A percentile compares a stretch with the other conserved stretches of the same genome.
phyloP scores from a whole-genome alignment of 2,797 vertebrate genomes.

The Enteromius mattozi region DNA sequence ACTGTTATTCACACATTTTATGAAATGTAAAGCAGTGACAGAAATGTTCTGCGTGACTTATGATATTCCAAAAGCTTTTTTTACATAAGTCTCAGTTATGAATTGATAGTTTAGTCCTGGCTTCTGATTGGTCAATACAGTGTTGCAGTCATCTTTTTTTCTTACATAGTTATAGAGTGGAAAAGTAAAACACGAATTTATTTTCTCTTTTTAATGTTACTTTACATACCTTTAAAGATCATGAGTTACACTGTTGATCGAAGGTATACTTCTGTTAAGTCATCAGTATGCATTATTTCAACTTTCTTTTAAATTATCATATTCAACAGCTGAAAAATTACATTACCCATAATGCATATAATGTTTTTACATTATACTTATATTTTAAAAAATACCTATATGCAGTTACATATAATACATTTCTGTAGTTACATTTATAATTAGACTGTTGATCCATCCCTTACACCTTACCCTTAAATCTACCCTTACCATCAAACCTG shows the following conservation, averaged over 20 bases:
- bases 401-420: background rate
- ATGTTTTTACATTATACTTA: too few relatives aligned
- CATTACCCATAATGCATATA: background rate
- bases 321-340: background rate
- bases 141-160: background rate
- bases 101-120: background rate
- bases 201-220: background rate
- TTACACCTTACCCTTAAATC: too few relatives aligned
- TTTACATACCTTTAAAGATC: background rate
- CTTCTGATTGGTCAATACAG: constrained; percentile 1
- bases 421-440: too few relatives aligned
- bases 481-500: too few relatives aligned
- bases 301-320: background rate
- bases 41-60: background rate
- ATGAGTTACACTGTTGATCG: background rate
- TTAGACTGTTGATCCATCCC: too few relatives aligned
- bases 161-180: background rate
- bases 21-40: background rate
- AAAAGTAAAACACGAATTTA: background rate
- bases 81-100: background rate
- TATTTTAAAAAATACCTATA: background rate
- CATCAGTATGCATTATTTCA: background rate
- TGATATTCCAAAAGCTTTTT: background rate
- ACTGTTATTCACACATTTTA: background rate
- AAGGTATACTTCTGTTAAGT: background rate